Evolutionary conservation across 2,113 vertebrate genomes (phyloP).

Genomic region (Stomatorhinus ivindoensis): DNA sequence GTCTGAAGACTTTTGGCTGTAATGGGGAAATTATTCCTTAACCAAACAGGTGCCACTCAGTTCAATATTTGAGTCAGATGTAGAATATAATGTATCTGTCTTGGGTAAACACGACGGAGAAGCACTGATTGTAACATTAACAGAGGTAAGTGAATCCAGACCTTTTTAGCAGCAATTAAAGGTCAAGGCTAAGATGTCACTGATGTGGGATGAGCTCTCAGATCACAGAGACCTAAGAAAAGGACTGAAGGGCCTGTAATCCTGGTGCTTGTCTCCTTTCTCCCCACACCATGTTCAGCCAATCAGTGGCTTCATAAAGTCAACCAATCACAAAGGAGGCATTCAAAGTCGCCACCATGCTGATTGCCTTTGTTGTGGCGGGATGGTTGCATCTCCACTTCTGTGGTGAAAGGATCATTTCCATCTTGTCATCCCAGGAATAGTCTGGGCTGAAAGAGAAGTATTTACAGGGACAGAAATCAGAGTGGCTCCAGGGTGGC

Average conservation of each 20-base stretch:
- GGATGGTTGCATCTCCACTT: background rate
- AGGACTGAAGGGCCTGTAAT: background rate
- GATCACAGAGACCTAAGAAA: background rate
- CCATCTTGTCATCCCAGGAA: background rate
- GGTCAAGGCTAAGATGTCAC: background rate
- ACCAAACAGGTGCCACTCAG: background rate
- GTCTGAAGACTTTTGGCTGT: background rate
- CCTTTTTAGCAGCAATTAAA: conserved; percentile 1
- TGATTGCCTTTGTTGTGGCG: background rate
- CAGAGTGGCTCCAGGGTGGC: background rate
- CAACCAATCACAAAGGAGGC: background rate
- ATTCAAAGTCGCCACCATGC: background rate
- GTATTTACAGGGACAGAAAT: background rate
- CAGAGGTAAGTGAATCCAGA: background rate
- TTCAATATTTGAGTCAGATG: conserved; percentile 13
- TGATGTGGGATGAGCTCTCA: background rate
- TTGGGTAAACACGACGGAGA: background rate
- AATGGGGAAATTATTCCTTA: conserved; percentile 2
- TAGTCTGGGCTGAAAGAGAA: background rate
- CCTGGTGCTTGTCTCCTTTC: background rate
- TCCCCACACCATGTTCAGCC: background rate
- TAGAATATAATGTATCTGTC: background rate
- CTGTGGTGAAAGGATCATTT: background rate
- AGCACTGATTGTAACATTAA: background rate
- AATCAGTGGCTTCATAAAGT: background rate